Conservation (phyloP, 2,797 vertebrate genomes). For the Vireo griseus region DNA sequence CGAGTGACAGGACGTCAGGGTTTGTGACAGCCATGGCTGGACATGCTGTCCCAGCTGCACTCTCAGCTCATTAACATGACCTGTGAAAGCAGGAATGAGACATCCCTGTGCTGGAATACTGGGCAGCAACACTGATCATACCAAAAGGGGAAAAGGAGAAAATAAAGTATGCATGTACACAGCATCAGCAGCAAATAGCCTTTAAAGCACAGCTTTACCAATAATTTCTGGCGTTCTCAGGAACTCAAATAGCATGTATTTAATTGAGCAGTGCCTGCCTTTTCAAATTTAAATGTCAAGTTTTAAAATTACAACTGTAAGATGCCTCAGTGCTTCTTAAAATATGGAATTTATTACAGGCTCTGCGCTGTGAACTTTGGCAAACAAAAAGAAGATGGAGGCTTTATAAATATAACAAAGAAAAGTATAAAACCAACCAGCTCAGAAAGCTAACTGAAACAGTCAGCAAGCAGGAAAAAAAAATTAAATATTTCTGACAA, state of each 20-base stretch:
- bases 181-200: background rate
- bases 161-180: rapidly evolving
- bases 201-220: background rate
- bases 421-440: background rate
- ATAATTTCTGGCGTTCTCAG: background rate
- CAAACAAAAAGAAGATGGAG: background rate
- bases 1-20: rapidly evolving
- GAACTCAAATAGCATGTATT: background rate
- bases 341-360: background rate
- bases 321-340: background rate
- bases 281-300: background rate
- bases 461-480: background rate
- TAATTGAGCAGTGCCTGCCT: background rate
- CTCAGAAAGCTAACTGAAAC: background rate
- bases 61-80: background rate
- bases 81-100: background rate
- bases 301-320: background rate
- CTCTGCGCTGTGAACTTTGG: rapidly evolving
- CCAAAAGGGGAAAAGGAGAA: background rate
- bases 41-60: background rate
- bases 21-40: background rate
- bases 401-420: background rate
- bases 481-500: background rate
- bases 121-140: background rate
- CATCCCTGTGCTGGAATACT: background rate